Conservation (phyloP, 2,888 invertebrate species). For the Poecilus cupreus region DNA sequence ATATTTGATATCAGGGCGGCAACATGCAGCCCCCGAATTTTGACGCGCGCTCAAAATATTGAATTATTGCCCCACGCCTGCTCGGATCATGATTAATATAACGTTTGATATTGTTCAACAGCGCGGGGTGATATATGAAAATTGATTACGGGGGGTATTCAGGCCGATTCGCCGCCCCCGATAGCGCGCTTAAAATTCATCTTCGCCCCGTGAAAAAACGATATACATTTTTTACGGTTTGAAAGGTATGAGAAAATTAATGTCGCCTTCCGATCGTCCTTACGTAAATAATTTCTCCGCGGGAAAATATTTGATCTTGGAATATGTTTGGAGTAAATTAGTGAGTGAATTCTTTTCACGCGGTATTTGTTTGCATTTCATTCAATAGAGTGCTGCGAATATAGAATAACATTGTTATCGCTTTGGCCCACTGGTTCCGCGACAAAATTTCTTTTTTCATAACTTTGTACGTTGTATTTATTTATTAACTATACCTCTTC, state of each 20-base stretch:
- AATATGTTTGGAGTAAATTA: constrained; percentile 27
- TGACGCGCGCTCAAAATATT: constrained; percentile 43
- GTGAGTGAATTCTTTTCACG: constrained; percentile 1
- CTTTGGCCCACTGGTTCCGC: neutral
- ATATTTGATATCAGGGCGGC: constrained; percentile 38
- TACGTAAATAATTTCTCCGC: neutral
- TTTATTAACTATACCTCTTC: constrained; percentile 16
- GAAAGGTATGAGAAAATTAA: neutral
- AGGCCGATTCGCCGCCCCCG: constrained; percentile 10
- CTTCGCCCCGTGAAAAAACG: constrained; percentile 24
- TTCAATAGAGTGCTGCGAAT: constrained; percentile 21
- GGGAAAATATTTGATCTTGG: constrained; percentile 26
- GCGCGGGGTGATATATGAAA: constrained; percentile 48
- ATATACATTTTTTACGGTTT: constrained; percentile 34
- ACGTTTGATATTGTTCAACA: constrained; percentile 50
- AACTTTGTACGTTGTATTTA: constrained; percentile 30
- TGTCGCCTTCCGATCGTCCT: neutral
- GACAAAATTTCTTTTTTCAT: neutral
- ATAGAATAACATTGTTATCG: constrained; percentile 31
- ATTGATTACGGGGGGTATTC: constrained; percentile 44
- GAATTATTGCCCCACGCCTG: constrained; percentile 43
- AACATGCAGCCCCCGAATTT: constrained; percentile 26
- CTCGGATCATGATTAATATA: constrained; percentile 50
- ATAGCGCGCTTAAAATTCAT: constrained; percentile 40
- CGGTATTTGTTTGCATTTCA: constrained; percentile 26